phyloP scores from a whole-genome alignment of 2,113 vertebrate genomes.

The Microcebus tavaratra region DNA sequence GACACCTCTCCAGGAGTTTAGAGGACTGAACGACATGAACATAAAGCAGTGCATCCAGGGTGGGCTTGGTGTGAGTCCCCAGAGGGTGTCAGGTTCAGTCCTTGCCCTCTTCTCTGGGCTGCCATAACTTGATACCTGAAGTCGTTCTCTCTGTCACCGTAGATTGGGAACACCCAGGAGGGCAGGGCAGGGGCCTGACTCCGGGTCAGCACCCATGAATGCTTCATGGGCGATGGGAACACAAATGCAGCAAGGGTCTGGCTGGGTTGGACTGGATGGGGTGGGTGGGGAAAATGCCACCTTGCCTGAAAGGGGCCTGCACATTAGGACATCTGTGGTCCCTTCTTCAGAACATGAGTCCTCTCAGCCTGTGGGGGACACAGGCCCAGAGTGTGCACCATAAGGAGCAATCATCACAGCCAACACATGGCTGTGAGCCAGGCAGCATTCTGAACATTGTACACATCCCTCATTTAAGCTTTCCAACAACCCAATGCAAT shows the following conservation, averaged over 20 bases:
- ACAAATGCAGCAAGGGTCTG: background rate
- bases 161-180: background rate
- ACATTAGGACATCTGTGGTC: background rate
- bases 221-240: background rate
- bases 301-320: background rate
- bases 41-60: background rate
- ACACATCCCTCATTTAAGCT: background rate
- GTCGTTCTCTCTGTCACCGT: background rate
- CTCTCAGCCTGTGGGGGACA: background rate
- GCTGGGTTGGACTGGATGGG: background rate
- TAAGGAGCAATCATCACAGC: background rate
- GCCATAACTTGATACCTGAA: background rate
- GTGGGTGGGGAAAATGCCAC: background rate
- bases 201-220: background rate
- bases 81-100: background rate
- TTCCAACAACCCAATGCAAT: background rate
- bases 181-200: background rate
- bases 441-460: background rate
- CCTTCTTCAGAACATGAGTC: background rate
- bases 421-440: background rate
- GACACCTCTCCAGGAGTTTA: background rate
- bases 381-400: background rate
- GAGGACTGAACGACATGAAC: background rate
- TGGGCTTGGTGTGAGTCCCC: background rate
- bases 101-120: background rate